Base-by-base conservation (phyloP, 1,140 invertebrate genomes). In the Anagrus nilaparvatae region DNA sequence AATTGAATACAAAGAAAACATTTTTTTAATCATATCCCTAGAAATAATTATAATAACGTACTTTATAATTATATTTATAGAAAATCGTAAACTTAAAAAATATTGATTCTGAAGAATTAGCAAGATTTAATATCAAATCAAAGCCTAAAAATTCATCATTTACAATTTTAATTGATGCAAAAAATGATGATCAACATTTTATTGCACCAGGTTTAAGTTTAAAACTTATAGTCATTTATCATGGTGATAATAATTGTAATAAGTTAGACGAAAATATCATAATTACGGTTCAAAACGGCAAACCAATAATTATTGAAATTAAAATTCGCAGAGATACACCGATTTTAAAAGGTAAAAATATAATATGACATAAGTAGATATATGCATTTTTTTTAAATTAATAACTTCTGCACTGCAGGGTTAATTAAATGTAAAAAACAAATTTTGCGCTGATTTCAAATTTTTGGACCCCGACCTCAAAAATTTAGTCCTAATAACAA, bases 151-250 rank as follows among this genome's bases (percentile, higher is more conserved):
- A 40, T n/a, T 57, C 54, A 2, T 43, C 49, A 16, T 59, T 60
- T 19, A 23, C 23, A 5, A 34, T 62, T 21, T 40, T 46, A 5
- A 10, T 61, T 4, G 31, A 56, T 31, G 41, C 42, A 5, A 21
- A 14, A 6, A 31, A 21, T 0, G 35, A 31, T 12, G 18, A 56
- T 27, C 46, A 37, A 2, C 28, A 31, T 18, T 31, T 51, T 29
- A 32, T 66, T 12, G 51, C 57, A 0, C 60, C 63, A 4, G 63
- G 63, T 12, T 58, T 67, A 52, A 30, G 41, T 5, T 7, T 49
- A 3, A 53, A 46, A 40, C 39, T 67, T 5, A 40, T 49, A 7
- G 33, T 65, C 14, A n/a, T 19, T 4, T 67, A 58, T 32, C 34
- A 25, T 9, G n/a, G n/a, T n/a, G n/a, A n/a, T n/a, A n/a, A n/a